Percentiles rank a stretch among this genome's conserved stretches.
These are phyloP conservation scores for Danionella dracula DNA, from an alignment of 2,797 vertebrate genomes.

Conservation along the genomic window DNA sequence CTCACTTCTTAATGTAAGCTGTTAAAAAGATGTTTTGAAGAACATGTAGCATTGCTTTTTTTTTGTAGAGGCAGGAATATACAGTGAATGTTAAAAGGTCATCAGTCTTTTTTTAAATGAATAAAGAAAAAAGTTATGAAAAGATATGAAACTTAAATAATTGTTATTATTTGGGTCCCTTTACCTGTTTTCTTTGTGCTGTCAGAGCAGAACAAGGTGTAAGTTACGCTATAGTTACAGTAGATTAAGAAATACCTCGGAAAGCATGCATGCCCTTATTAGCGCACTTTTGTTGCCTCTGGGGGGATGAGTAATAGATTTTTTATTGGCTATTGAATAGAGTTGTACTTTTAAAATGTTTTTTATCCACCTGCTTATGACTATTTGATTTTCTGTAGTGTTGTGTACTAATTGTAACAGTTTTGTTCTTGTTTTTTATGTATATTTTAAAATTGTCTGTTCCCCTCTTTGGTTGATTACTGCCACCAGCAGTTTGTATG, in stretches of 20 bases:
- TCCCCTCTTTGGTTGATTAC: slow-evolving; percentile 80
- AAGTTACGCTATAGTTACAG: slow-evolving; percentile 47
- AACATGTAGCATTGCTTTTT: too few species aligned
- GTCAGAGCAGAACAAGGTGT: slow-evolving; percentile 40
- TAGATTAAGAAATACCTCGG: slow-evolving; percentile 55
- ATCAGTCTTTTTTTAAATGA: too few species aligned
- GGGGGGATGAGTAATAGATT: slow-evolving; percentile 47
- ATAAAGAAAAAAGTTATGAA: too few species aligned
- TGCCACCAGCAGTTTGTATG: slow-evolving; percentile 90
- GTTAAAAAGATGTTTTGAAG: too few species aligned
- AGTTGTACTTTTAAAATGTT: slow-evolving; percentile 74
- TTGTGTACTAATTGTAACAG: slow-evolving; percentile 82
- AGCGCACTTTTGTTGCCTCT: slow-evolving; percentile 67
- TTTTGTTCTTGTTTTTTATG: slow-evolving; percentile 70
- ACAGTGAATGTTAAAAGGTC: too few species aligned
- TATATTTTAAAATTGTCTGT: slow-evolving; percentile 77
- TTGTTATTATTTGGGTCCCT: too few species aligned
- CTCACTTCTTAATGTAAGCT: too few species aligned
- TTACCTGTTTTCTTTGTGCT: not conserved
- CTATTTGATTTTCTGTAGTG: slow-evolving; percentile 70
- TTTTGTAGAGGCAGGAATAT: too few species aligned
- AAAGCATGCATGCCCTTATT: slow-evolving; percentile 86
- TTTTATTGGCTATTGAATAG: slow-evolving; percentile 51
- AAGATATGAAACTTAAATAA: too few species aligned
- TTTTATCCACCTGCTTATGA: slow-evolving; percentile 58